Evolutionary conservation across 2,113 vertebrate genomes (phyloP).

Genomic region (Tupaia chinensis): DNA sequence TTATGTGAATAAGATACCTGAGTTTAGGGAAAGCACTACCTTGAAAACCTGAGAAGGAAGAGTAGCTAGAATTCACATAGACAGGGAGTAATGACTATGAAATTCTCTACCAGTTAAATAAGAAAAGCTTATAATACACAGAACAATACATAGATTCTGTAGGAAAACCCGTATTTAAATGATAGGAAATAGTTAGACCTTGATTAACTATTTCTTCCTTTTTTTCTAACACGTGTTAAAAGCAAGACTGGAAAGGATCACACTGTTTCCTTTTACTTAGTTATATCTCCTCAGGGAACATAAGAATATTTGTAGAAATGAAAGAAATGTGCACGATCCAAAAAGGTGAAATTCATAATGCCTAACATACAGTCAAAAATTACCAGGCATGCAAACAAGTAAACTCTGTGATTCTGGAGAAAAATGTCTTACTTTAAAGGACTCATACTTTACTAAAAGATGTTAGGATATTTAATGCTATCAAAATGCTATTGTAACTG

Average conservation of each 20-base stretch:
- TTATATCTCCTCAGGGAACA: background rate
- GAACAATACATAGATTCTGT: background rate
- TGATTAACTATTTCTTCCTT: background rate
- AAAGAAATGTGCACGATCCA: background rate
- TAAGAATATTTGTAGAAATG: background rate
- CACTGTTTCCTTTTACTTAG: background rate
- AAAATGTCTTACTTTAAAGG: background rate
- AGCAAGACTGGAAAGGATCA: background rate
- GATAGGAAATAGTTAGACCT: background rate
- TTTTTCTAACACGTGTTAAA: background rate
- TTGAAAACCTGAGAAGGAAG: background rate
- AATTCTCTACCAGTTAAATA: background rate
- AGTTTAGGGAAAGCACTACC: background rate
- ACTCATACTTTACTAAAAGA: background rate
- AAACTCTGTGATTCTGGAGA: background rate
- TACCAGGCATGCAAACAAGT: background rate
- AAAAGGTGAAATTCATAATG: background rate
- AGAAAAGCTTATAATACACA: background rate
- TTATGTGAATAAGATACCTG: background rate
- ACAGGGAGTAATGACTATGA: background rate
- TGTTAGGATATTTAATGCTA: background rate
- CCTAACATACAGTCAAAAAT: background rate
- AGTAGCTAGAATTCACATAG: background rate
- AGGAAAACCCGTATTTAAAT: background rate
- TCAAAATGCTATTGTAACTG: background rate